These are phyloP conservation scores for Pollachius pollachius DNA, from an alignment of 2,113 vertebrate genomes.

Conservation along the genomic window DNA sequence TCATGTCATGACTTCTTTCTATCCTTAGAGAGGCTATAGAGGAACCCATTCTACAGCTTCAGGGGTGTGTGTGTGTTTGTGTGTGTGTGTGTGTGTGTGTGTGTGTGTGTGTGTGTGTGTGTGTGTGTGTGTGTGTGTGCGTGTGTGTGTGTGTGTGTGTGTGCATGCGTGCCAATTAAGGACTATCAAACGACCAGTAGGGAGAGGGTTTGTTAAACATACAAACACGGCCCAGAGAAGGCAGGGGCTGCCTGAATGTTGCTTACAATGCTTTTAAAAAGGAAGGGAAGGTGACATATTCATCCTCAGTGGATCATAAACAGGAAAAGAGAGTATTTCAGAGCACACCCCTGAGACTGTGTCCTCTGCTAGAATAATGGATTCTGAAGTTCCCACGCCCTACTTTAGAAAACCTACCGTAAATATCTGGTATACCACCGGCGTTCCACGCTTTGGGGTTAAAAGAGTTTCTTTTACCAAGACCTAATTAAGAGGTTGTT, in stretches of 20 bases:
- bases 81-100: conserved; percentile 2
- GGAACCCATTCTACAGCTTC: conserved; percentile 36
- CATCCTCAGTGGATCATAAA: conserved; percentile 28
- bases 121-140: no score
- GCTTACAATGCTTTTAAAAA: conserved; percentile 15
- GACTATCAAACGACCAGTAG: conserved; percentile 32
- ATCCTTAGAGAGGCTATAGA: background rate
- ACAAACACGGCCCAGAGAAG: background rate
- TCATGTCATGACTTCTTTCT: no score
- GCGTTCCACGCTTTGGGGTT: conserved; percentile 19
- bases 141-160: no score
- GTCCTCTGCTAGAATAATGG: conserved; percentile 9
- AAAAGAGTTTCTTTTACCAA: conserved; percentile 11
- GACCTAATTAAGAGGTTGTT: conserved; percentile 25
- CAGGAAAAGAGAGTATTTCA: conserved; percentile 11
- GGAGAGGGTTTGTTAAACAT: conserved; percentile 23
- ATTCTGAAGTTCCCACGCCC: conserved; percentile 36
- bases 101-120: no score
- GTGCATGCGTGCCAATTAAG: conserved; percentile 35
- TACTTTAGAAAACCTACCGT: conserved; percentile 29
- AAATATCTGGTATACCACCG: background rate
- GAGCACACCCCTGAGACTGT: background rate
- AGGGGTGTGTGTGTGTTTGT: conserved; percentile 27
- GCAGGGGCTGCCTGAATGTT: conserved; percentile 34
- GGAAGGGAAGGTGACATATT: conserved; percentile 5